Percentiles rank a stretch among this genome's conserved stretches.
Evolutionary conservation across 2,888 invertebrate genomes (phyloP).

Genomic region (Bursaphelenchus okinawaensis): DNA sequence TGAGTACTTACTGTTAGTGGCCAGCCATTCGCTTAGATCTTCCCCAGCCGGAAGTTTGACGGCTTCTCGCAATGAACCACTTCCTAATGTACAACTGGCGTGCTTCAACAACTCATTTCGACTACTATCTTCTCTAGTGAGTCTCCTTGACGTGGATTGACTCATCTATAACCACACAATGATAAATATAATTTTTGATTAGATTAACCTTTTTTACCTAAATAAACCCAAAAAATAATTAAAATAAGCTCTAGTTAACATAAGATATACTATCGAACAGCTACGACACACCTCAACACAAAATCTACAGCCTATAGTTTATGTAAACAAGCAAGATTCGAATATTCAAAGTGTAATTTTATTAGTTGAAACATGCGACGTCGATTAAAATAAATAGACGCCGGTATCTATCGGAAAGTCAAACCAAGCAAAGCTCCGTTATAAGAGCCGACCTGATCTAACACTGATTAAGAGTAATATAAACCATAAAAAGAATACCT

Average conservation of each 20-base stretch:
- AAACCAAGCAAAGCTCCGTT: neutral
- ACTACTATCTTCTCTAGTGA: neutral
- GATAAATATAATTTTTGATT: too few species aligned
- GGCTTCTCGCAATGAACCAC: conserved; percentile 88
- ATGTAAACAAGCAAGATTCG: too few species aligned
- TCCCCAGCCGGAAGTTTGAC: conserved; percentile 83
- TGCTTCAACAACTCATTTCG: conserved; percentile 90
- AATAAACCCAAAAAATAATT: neutral
- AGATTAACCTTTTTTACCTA: neutral
- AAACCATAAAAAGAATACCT: neutral
- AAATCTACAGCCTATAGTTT: too few species aligned
- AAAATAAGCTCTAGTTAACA: neutral
- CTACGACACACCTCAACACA: neutral
- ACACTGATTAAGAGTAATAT: neutral
- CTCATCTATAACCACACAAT: neutral
- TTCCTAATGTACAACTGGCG: conserved; percentile 78
- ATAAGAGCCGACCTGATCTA: neutral
- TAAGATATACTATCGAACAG: neutral
- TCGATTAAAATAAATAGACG: neutral
- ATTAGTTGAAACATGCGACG: neutral
- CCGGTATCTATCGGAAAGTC: neutral
- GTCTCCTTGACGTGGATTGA: neutral
- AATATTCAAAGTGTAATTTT: too few species aligned
- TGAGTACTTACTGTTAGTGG: conserved; percentile 81
- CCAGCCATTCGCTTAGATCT: conserved; percentile 99